A percentile compares a stretch with the other conserved stretches of the same genome.
Conservation (phyloP, 2,888 invertebrate genomes). For the Rugalucina vietnamica region DNA sequence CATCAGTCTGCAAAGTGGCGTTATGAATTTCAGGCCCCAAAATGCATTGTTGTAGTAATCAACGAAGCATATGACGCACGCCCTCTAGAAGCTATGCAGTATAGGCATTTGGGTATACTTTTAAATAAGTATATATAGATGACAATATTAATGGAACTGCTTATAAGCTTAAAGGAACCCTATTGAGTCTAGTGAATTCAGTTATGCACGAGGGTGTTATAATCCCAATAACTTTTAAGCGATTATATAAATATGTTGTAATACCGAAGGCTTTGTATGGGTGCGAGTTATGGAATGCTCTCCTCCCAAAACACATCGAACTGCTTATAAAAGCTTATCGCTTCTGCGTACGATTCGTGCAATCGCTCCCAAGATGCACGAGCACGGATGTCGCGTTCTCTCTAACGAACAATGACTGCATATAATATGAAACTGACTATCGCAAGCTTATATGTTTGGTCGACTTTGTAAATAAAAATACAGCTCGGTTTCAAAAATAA, state of each 20-base stretch:
- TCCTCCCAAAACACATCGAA: not conserved
- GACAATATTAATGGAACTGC: not conserved
- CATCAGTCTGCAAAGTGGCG: not conserved
- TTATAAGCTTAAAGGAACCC: not conserved
- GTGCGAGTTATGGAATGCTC: not conserved
- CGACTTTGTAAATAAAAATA: no score
- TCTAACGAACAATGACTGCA: no score
- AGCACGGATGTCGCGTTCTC: no score
- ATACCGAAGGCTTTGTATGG: not conserved
- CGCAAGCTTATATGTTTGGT: no score
- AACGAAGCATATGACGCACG: not conserved
- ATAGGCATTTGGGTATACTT: conserved; percentile 1
- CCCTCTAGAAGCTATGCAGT: not conserved
- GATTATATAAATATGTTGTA: not conserved
- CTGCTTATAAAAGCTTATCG: not conserved
- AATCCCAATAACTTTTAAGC: not conserved
- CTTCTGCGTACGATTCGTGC: not conserved
- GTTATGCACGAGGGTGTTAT: not conserved
- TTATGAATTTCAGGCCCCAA: not conserved
- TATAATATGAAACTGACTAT: no score
- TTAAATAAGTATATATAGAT: not conserved
- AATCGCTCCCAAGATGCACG: not conserved
- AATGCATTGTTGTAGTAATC: not conserved
- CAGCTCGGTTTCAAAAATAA: no score
- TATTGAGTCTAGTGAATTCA: not conserved